Evolutionary conservation across 2,797 vertebrate genomes (phyloP).

Genomic region (Cygnus olor): DNA sequence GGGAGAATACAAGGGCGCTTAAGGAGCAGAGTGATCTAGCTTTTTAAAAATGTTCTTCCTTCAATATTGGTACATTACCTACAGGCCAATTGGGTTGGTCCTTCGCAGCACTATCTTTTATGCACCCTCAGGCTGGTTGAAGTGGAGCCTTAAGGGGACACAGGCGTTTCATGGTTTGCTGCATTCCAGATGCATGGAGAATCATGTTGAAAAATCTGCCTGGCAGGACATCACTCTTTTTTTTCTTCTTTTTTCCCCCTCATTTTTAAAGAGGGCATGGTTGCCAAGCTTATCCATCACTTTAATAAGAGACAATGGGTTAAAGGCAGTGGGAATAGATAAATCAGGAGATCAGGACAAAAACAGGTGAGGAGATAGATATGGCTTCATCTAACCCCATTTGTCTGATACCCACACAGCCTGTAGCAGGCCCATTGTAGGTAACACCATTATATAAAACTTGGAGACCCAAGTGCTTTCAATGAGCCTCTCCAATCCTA

Average conservation of each 20-base stretch:
- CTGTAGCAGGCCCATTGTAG: neutral
- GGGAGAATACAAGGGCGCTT: conserved; percentile 64
- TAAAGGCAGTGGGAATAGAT: neutral
- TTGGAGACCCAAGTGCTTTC: neutral
- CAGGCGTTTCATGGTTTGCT: neutral
- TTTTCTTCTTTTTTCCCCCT: neutral
- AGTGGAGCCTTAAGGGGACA: neutral
- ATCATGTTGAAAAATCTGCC: neutral
- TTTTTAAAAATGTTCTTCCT: conserved; percentile 64
- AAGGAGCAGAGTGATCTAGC: conserved; percentile 64
- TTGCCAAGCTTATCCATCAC: conserved; percentile 37
- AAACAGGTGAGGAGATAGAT: neutral
- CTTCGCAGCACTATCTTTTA: conserved; percentile 13
- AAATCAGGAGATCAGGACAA: neutral
- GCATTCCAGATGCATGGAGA: neutral
- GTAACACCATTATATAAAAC: neutral
- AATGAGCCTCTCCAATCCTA: neutral
- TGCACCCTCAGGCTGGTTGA: neutral
- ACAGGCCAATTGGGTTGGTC: neutral
- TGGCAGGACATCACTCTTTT: neutral
- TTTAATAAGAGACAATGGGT: conserved; percentile 22
- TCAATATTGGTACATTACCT: conserved; percentile 47
- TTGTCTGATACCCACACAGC: neutral
- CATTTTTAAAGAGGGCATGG: neutral
- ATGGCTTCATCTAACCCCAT: neutral